phyloP scores from a whole-genome alignment of 2,797 vertebrate species.

The Hylomyscus alleni region DNA sequence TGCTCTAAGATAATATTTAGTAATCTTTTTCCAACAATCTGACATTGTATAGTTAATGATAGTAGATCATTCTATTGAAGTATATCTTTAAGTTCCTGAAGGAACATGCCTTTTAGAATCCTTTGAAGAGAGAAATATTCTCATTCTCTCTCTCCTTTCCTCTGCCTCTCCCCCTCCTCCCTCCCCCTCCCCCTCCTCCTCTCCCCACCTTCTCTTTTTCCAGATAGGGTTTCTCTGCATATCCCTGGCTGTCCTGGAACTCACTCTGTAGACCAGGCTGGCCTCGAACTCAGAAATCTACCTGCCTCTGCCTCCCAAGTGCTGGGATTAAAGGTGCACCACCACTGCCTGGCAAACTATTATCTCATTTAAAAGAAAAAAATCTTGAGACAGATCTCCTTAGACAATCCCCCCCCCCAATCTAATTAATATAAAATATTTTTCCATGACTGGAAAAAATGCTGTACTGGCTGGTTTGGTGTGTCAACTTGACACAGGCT shows the following conservation, averaged over 20 bases:
- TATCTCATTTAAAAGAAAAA: not conserved
- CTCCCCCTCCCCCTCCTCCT: too few species aligned
- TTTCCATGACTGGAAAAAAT: conserved; percentile 57
- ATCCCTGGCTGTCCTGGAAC: too few species aligned
- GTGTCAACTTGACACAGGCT: too few species aligned
- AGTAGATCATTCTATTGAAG: conserved; percentile 9
- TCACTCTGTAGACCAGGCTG: too few species aligned
- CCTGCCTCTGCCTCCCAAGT: too few species aligned
- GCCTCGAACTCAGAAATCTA: too few species aligned
- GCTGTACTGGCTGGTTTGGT: too few species aligned
- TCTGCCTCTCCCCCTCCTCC: too few species aligned
- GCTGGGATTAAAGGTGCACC: too few species aligned
- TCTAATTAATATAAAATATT: not conserved
- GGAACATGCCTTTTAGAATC: conserved; percentile 27
- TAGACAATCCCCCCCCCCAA: not conserved
- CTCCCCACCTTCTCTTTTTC: too few species aligned
- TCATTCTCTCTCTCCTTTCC: not conserved
- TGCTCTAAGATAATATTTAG: conserved; percentile 59
- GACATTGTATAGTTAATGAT: not conserved
- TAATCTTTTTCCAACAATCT: not conserved
- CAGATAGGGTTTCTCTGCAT: too few species aligned
- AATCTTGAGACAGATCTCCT: not conserved
- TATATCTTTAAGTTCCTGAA: conserved; percentile 22
- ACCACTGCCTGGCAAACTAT: too few species aligned
- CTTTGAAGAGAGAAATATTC: conserved; percentile 51